A percentile compares a stretch with the other conserved stretches of the same genome.
phyloP scores from a whole-genome alignment of 2,888 invertebrate genomes.

The Polyommatus icarus region DNA sequence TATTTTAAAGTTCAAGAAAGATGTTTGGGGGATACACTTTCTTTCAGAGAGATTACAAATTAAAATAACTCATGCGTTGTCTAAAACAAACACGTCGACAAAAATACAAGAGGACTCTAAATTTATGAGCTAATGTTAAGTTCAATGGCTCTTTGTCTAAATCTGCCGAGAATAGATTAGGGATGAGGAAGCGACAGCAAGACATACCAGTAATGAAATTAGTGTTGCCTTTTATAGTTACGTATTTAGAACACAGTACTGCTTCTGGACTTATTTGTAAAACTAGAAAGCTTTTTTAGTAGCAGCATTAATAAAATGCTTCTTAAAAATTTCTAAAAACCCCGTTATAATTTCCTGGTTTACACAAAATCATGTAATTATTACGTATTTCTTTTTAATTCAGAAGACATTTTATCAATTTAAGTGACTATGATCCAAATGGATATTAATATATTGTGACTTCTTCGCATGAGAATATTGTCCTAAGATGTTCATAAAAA shows the following conservation, averaged over 20 bases:
- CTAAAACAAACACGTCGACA: slow-evolving; percentile 7
- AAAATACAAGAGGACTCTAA: background rate
- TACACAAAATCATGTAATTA: too few relatives aligned
- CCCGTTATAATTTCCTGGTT: too few relatives aligned
- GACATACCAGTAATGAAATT: slow-evolving; percentile 3
- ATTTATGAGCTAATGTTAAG: slow-evolving; percentile 20
- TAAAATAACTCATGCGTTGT: background rate
- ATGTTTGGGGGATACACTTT: background rate
- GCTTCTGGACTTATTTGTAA: background rate
- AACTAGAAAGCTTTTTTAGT: background rate
- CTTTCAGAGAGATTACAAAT: background rate
- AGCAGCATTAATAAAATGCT: too few relatives aligned
- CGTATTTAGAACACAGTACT: background rate
- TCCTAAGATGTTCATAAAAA: too few relatives aligned
- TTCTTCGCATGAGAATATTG: too few relatives aligned
- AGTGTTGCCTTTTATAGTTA: background rate
- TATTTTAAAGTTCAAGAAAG: background rate
- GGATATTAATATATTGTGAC: too few relatives aligned
- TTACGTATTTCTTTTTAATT: too few relatives aligned
- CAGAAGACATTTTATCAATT: too few relatives aligned
- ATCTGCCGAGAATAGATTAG: background rate
- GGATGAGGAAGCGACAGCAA: background rate
- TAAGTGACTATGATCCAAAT: too few relatives aligned
- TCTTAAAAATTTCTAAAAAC: too few relatives aligned
- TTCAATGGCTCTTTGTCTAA: slow-evolving; percentile 30